phyloP scores from a whole-genome alignment of 1,140 invertebrate species.

The Papilio machaon region DNA sequence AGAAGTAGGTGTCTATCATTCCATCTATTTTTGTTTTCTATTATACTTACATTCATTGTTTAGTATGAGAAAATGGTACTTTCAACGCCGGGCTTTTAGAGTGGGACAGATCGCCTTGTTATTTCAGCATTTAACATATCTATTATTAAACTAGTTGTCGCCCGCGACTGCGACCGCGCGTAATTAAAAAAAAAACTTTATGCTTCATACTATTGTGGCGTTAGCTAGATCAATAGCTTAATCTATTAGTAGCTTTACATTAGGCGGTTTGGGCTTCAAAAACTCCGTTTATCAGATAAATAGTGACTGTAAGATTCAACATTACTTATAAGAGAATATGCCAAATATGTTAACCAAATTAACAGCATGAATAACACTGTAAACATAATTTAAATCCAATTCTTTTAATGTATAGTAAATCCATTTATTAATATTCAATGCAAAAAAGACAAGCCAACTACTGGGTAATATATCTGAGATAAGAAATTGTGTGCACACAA shows the following conservation, averaged over 20 bases:
- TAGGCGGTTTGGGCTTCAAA: too few relatives aligned
- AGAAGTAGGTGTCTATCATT: neutral
- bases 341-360: neutral
- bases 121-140: slow-evolving; percentile 20
- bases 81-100: slow-evolving; percentile 15
- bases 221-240: neutral
- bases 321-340: neutral
- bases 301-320: neutral
- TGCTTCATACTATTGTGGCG: too few relatives aligned
- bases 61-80: neutral
- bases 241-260: neutral
- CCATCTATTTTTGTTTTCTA: neutral
- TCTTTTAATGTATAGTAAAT: neutral
- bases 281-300: too few relatives aligned
- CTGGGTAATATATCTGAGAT: neutral
- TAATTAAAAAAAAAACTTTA: too few relatives aligned
- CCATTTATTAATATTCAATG: neutral
- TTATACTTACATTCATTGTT: slow-evolving; percentile 9
- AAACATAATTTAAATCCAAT: neutral
- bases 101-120: slow-evolving; percentile 15
- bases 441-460: slow-evolving; percentile 20
- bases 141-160: neutral
- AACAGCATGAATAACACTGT: neutral
- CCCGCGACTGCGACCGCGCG: too few relatives aligned
- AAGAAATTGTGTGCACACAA: slow-evolving; percentile 37